These are phyloP conservation scores for Aporrectodea caliginosa DNA, from an alignment of 1,140 invertebrate genomes.

Conservation along the genomic window DNA sequence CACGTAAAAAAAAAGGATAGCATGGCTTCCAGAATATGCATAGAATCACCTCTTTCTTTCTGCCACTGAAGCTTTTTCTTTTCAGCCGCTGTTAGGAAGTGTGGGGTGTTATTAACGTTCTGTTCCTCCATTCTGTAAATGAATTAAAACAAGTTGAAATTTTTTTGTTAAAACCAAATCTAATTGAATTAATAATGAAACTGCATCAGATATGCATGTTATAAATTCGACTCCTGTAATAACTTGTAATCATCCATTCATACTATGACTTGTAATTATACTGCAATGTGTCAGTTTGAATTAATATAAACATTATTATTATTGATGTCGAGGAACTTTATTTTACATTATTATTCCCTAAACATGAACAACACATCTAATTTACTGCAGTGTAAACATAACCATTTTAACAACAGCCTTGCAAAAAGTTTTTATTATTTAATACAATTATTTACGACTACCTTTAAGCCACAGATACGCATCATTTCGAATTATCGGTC, in stretches of 20 bases:
- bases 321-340: too few species aligned
- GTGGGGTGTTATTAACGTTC: not conserved
- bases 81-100: conserved; percentile 5
- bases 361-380: too few species aligned
- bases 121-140: not conserved
- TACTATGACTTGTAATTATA: not conserved
- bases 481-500: too few species aligned
- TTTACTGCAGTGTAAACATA: too few species aligned
- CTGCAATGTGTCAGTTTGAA: not conserved
- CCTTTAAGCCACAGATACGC: too few species aligned
- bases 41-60: conserved; percentile 11
- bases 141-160: not conserved
- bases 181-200: not conserved
- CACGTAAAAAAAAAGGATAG: not conserved
- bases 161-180: not conserved
- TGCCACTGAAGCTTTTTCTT: conserved; percentile 22
- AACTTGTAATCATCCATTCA: too few species aligned
- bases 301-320: too few species aligned
- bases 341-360: too few species aligned
- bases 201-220: not conserved
- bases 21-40: not conserved
- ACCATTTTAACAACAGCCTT: too few species aligned
- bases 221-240: too few species aligned
- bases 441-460: too few species aligned
- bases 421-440: too few species aligned